Evolutionary conservation across 2,888 invertebrate species (phyloP).

Genomic region (Polymixis flavicincta): DNA sequence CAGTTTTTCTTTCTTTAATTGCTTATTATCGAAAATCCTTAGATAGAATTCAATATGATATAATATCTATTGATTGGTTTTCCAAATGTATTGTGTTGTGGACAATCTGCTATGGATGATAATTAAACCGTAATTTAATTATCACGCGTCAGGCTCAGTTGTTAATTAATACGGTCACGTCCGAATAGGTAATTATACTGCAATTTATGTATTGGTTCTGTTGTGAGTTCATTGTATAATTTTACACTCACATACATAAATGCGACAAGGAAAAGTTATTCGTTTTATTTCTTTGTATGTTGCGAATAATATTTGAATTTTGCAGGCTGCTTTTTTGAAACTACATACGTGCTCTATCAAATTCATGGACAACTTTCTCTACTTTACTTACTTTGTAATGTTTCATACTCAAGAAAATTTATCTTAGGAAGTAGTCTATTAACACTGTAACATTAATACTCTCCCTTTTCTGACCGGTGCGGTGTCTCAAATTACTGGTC

Average conservation of each 20-base stretch:
- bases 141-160: neutral
- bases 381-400: no score
- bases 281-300: constrained; percentile 1
- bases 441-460: neutral
- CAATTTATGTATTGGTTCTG: constrained; percentile 7
- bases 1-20: neutral
- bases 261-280: neutral
- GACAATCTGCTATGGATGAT: neutral
- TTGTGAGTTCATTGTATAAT: neutral
- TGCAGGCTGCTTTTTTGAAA: no score
- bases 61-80: neutral
- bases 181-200: neutral
- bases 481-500: constrained; percentile 48
- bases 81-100: neutral
- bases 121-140: constrained; percentile 8
- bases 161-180: constrained; percentile 10
- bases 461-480: neutral
- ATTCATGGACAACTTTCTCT: no score
- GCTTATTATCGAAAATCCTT: neutral
- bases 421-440: no score
- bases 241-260: constrained; percentile 18
- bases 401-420: no score
- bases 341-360: no score
- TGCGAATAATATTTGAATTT: no score
- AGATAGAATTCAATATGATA: neutral